Conservation (phyloP, 1,140 invertebrate genomes). For the Xylocopa sonorina region DNA sequence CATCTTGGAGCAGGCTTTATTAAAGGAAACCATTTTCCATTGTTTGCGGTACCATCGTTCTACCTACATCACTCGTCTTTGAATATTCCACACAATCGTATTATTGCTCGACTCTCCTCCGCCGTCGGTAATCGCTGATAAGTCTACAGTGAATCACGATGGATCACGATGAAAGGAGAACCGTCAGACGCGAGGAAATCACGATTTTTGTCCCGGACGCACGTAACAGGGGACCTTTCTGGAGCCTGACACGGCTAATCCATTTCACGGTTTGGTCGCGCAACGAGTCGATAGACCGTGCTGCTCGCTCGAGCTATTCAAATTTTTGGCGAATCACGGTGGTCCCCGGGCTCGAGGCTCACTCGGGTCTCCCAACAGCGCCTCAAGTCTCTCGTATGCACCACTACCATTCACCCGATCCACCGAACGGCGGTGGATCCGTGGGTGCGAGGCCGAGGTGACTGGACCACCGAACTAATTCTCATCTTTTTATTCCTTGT, state of each 20-base stretch:
- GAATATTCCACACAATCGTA: not conserved
- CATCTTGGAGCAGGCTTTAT: not conserved
- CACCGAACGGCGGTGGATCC: not conserved
- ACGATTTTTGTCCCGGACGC: not conserved
- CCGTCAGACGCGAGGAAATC: not conserved
- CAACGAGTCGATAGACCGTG: not conserved
- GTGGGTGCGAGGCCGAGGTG: slow-evolving; percentile 17
- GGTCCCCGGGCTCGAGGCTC: not conserved
- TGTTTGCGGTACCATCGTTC: not conserved
- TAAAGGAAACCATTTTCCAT: not conserved
- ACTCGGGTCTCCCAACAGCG: not conserved
- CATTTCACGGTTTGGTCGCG: slow-evolving; percentile 24
- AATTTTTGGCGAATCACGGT: slow-evolving; percentile 40
- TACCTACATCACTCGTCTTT: not conserved
- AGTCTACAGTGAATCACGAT: not conserved
- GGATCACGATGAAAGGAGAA: not conserved
- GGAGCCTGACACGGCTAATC: not conserved
- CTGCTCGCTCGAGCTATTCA: slow-evolving; percentile 17
- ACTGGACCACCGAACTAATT: slow-evolving; percentile 30
- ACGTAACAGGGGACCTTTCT: not conserved
- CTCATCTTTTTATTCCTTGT: slow-evolving; percentile 5
- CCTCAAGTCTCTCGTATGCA: not conserved
- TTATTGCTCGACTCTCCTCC: not conserved
- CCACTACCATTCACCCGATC: not conserved
- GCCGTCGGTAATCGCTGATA: not conserved